These are phyloP conservation scores for Paramormyrops kingsleyae DNA, from an alignment of 2,113 vertebrate genomes.

Conservation along the genomic window DNA sequence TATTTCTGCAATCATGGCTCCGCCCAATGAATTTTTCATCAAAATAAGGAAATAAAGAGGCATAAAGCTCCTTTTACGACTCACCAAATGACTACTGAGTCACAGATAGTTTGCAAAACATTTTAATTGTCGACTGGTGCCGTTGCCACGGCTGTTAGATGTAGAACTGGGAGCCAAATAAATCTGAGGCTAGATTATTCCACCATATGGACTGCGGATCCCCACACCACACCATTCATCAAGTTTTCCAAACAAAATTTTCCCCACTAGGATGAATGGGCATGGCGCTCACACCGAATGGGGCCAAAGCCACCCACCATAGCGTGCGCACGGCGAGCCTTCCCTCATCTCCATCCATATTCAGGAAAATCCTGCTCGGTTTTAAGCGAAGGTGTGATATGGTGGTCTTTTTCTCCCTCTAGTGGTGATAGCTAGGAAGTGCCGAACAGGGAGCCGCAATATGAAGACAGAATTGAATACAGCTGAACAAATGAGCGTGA, in stretches of 20 bases:
- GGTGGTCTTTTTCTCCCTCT: constrained; percentile 72
- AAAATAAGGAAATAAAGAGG: constrained; percentile 8
- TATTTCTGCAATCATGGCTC: neutral
- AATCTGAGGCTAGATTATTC: constrained; percentile 6
- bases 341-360: too few relatives aligned
- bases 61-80: constrained; percentile 13
- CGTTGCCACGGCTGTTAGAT: neutral
- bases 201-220: constrained; percentile 8
- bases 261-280: neutral
- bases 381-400: constrained; percentile 24
- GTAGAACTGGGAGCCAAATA: neutral
- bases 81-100: constrained; percentile 11
- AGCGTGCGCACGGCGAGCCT: neutral
- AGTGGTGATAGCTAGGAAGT: constrained; percentile 29
- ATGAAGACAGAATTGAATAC: constrained; percentile 69
- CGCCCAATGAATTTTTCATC: constrained; percentile 18
- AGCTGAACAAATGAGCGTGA: constrained; percentile 79
- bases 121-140: constrained; percentile 17
- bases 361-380: neutral
- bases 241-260: neutral
- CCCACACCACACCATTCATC: neutral
- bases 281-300: neutral
- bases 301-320: neutral
- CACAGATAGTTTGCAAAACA: constrained; percentile 18
- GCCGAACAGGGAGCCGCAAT: constrained; percentile 24